Base-by-base conservation (phyloP, 2,888 invertebrate species). In the Cheilosia soror region DNA sequence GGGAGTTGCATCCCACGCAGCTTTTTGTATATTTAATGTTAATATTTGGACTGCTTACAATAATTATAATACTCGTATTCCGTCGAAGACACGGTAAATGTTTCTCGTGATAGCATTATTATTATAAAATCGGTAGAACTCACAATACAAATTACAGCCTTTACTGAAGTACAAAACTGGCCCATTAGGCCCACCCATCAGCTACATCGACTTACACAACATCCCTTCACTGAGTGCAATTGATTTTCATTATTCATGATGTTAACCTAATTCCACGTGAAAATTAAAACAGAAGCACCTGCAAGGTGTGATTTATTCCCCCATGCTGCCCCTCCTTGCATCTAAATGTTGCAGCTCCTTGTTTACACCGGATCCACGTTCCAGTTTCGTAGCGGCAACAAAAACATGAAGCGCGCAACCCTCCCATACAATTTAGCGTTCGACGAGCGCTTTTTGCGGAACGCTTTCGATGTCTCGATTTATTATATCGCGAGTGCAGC, bases 271-370 rank as follows among this genome's bases (percentile, higher is more conserved):
- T 85, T 85, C 68, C 63, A 77, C 29, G 65, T 44, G 77, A 81
- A 77, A 80, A 85, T 85, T 80, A 80, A 85, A 85, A 81, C 81
- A 81, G 76, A 72, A 76, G 71, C 85, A 76, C 71, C 72, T 72
- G 76, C 42, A 63, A 76, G 72, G 81, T 85, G 85, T 76, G 85
- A 85, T 81, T 85, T 85, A 85, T 81, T 66, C 49, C 27, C 27
- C 55, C 7, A 29, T 49, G 40, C 47, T 33, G 58, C 68, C 57
- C 31, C 65, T 55, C 6, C 47, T 42, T 60, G 37, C 25, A 79
- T 58, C 44, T 15, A 5, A 5, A 5, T 15, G 9, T n/a, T 51
- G 47, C 69, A 15, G 37, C 73, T 7, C 69, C 65, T 53, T 84
- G 80, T 80, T 84, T 81, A 77, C 85, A 81, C 55, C 76, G 81